A percentile compares a stretch with the other conserved stretches of the same genome.
Evolutionary conservation across 2,888 invertebrate species (phyloP).

Genomic region (Adelphocoris suturalis): DNA sequence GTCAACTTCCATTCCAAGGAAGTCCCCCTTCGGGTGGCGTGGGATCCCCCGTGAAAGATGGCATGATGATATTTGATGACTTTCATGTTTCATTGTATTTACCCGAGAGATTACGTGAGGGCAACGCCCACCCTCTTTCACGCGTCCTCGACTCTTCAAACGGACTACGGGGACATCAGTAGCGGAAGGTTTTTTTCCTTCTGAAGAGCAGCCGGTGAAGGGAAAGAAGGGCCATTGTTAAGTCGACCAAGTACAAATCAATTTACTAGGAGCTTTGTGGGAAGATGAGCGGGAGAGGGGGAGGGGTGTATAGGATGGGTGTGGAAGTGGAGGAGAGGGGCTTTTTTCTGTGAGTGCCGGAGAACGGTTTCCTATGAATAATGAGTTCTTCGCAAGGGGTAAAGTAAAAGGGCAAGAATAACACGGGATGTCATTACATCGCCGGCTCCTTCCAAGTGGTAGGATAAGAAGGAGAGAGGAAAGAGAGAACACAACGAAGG

Average conservation of each 20-base stretch:
- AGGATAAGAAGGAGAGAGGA: neutral
- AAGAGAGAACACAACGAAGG: neutral
- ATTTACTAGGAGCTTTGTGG: slow-evolving; percentile 11
- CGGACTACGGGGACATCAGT: slow-evolving; percentile 1
- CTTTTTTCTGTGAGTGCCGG: neutral
- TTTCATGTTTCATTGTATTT: slow-evolving; percentile 55
- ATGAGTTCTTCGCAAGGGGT: slow-evolving; percentile 10
- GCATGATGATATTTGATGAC: slow-evolving; percentile 57
- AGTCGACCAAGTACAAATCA: slow-evolving; percentile 48
- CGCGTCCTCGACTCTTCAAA: slow-evolving; percentile 7
- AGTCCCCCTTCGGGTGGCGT: neutral
- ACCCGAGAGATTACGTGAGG: slow-evolving; percentile 23
- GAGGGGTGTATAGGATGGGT: neutral
- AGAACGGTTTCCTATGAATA: slow-evolving; percentile 50
- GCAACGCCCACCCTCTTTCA: slow-evolving; percentile 45
- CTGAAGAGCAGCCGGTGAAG: neutral
- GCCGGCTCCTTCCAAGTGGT: neutral
- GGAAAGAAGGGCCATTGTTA: slow-evolving; percentile 28
- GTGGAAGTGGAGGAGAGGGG: neutral
- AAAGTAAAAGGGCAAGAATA: slow-evolving; percentile 17
- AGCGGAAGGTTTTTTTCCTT: neutral
- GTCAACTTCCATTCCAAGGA: slow-evolving; percentile 44
- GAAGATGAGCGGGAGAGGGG: neutral
- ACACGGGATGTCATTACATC: slow-evolving; percentile 57
- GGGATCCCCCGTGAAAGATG: slow-evolving; percentile 46